A percentile compares a stretch with the other conserved stretches of the same genome.
Conservation (phyloP, 2,113 vertebrate species). For the Calidris pugnax region DNA sequence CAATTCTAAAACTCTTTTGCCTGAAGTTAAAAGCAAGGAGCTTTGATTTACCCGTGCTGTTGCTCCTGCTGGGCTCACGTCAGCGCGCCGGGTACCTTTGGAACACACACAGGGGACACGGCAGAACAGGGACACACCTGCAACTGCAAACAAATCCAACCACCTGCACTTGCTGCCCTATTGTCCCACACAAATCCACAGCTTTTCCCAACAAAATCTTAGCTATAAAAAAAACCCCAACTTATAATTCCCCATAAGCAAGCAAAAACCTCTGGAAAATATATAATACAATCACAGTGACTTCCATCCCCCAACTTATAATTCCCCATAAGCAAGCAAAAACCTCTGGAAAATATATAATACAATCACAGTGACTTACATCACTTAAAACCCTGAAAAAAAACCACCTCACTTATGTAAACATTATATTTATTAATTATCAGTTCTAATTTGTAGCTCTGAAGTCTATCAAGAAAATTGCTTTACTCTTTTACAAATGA, state of each 20-base stretch:
- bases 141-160: not conserved
- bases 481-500: not conserved
- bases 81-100: not conserved
- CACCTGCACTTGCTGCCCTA: not conserved
- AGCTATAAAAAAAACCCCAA: not conserved
- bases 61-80: not conserved
- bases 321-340: not conserved
- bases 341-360: not conserved
- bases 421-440: not conserved
- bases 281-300: not conserved
- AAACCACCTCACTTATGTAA: not conserved
- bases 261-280: not conserved
- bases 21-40: not conserved
- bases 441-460: not conserved
- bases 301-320: not conserved
- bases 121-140: not conserved
- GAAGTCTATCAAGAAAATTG: not conserved
- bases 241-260: too few relatives aligned
- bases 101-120: accelerated
- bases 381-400: not conserved
- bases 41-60: not conserved
- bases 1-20: not conserved
- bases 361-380: not conserved
- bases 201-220: accelerated
- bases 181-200: not conserved